A percentile compares a stretch with the other conserved stretches of the same genome.
These are phyloP conservation scores for Ectemnius lituratus DNA, from an alignment of 2,888 invertebrate genomes.

Conservation along the genomic window DNA sequence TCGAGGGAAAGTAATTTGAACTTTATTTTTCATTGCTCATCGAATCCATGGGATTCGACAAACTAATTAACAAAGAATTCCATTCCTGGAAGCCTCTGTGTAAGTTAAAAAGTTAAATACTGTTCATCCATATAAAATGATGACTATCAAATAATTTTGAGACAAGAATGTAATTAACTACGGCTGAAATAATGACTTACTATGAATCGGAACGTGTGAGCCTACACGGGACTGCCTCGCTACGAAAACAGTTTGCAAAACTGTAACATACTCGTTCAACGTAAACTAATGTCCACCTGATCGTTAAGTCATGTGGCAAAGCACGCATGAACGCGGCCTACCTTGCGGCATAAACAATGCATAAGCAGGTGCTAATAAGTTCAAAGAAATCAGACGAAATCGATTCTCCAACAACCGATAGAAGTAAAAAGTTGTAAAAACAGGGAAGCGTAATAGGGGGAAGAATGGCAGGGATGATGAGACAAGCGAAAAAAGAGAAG, in stretches of 20 bases:
- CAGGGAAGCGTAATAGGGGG: constrained; percentile 13
- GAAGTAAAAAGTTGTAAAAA: background rate
- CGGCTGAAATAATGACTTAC: no score
- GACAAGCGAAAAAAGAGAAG: constrained; percentile 34
- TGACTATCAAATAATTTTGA: no score
- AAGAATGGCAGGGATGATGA: no score
- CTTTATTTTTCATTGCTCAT: constrained; percentile 22
- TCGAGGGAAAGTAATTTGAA: constrained; percentile 21
- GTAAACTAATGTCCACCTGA: background rate
- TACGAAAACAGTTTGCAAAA: background rate
- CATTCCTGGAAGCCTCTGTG: no score
- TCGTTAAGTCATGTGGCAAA: constrained; percentile 29
- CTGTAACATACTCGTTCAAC: background rate
- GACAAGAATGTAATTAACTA: no score
- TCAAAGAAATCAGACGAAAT: no score
- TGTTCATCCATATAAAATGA: no score
- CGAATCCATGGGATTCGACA: background rate
- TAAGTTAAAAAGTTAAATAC: no score
- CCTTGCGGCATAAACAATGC: constrained; percentile 6
- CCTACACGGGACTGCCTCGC: background rate
- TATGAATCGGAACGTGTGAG: background rate
- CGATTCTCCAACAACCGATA: no score
- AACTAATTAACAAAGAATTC: constrained; percentile 4
- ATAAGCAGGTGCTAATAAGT: no score
- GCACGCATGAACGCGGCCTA: constrained; percentile 38